Evolutionary conservation across 2,888 invertebrate genomes (phyloP).

Genomic region (Eulithis testata): DNA sequence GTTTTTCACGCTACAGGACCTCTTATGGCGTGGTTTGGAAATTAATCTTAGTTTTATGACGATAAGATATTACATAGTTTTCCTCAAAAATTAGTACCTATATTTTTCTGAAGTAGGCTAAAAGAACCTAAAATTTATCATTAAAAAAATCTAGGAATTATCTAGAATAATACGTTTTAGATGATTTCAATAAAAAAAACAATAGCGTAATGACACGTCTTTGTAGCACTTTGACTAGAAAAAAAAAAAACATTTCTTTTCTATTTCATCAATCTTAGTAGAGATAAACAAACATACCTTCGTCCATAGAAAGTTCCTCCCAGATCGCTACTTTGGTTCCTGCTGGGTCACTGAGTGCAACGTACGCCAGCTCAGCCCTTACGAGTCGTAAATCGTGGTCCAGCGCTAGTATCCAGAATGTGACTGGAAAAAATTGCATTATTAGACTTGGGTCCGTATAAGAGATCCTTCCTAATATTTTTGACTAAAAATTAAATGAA

Average conservation of each 20-base stretch:
- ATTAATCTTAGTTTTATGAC: conserved; percentile 10
- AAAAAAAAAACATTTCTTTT: too few species aligned
- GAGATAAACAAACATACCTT: conserved; percentile 83
- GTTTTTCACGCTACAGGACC: conserved; percentile 22
- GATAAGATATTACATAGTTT: too few species aligned
- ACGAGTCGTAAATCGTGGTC: conserved; percentile 86
- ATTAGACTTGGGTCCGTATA: neutral
- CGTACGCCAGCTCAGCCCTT: conserved; percentile 82
- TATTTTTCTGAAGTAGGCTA: too few species aligned
- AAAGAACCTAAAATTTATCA: too few species aligned
- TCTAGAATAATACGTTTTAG: too few species aligned
- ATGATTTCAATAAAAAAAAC: too few species aligned
- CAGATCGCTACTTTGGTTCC: conserved; percentile 87
- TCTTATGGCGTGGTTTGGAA: conserved; percentile 6
- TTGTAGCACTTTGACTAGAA: too few species aligned
- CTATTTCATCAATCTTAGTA: too few species aligned
- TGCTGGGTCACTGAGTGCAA: conserved; percentile 86
- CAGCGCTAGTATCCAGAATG: conserved; percentile 87
- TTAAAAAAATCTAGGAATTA: too few species aligned
- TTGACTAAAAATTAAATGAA: neutral
- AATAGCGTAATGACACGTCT: too few species aligned
- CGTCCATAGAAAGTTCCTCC: conserved; percentile 87
- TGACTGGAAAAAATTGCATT: conserved; percentile 79
- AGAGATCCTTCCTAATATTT: too few species aligned
- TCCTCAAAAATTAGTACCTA: too few species aligned